Conservation (phyloP, 2,797 vertebrate genomes). For the Gallirallus australis region DNA sequence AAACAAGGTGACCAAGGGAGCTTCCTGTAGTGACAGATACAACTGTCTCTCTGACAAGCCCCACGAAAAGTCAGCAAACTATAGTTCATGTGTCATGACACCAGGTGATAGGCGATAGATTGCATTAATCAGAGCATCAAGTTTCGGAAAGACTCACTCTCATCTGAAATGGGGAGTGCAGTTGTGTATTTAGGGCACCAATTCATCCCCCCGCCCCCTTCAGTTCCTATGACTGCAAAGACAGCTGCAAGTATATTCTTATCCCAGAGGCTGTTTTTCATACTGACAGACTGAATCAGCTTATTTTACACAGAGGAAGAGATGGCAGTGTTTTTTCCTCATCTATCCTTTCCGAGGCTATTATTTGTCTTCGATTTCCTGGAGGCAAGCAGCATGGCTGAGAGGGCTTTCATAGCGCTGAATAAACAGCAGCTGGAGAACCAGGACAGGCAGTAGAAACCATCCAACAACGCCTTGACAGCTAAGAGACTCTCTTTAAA, state of each 20-base stretch:
- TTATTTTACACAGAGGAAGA: slow-evolving; percentile 65
- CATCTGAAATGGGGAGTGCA: background rate
- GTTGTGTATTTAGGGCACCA: background rate
- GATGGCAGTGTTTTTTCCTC: slow-evolving; percentile 60
- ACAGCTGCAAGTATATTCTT: slow-evolving; percentile 67
- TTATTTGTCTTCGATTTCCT: slow-evolving; percentile 74
- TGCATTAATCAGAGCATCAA: background rate
- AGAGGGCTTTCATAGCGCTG: slow-evolving; percentile 26
- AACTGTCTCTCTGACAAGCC: background rate
- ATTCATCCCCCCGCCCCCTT: background rate
- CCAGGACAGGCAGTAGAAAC: background rate
- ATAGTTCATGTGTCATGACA: background rate
- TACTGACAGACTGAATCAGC: slow-evolving; percentile 68
- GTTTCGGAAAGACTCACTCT: background rate
- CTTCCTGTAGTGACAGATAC: background rate
- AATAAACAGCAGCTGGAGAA: slow-evolving; percentile 46
- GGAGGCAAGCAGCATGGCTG: slow-evolving; percentile 43
- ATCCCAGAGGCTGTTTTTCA: slow-evolving; percentile 65
- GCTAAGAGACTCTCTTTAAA: background rate
- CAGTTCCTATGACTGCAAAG: slow-evolving; percentile 31
- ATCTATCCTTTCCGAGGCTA: slow-evolving; percentile 48
- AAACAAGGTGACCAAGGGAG: background rate
- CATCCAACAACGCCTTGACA: background rate
- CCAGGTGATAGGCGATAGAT: background rate
- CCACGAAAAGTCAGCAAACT: background rate